Conservation (phyloP, 2,113 vertebrate species). For the Gymnobelideus leadbeateri region DNA sequence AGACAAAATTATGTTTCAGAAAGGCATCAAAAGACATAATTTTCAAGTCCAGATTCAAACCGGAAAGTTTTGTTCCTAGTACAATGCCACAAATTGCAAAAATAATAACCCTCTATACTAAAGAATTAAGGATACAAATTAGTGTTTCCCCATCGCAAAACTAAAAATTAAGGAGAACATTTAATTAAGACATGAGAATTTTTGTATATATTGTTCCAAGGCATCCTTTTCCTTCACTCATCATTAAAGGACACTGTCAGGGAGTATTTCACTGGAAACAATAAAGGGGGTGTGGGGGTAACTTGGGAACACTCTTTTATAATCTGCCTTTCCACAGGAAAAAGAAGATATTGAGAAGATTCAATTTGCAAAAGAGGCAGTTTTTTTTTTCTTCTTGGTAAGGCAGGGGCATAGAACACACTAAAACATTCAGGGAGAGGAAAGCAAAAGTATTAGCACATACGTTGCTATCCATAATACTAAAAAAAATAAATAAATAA, state of each 20-base stretch:
- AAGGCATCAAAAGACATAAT: neutral
- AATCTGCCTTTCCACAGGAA: neutral
- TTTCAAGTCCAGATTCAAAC: neutral
- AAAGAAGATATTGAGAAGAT: neutral
- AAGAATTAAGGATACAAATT: neutral
- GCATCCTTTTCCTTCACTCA: neutral
- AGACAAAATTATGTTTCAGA: neutral
- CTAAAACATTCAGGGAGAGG: neutral
- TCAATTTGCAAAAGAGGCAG: neutral
- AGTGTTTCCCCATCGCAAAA: neutral
- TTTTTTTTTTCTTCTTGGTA: neutral
- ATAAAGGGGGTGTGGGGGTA: neutral
- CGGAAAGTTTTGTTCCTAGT: neutral
- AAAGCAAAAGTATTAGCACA: neutral
- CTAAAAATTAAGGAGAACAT: neutral
- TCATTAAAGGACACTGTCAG: neutral
- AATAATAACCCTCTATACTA: neutral
- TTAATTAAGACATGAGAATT: neutral
- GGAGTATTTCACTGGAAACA: neutral
- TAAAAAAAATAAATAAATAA: neutral
- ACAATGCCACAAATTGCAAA: neutral
- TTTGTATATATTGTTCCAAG: neutral
- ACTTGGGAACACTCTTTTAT: neutral
- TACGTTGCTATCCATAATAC: constrained; percentile 1
- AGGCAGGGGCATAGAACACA: neutral